These are phyloP conservation scores for Sebastes cheni DNA, from an alignment of 2,797 vertebrate genomes.

Conservation along the genomic window DNA sequence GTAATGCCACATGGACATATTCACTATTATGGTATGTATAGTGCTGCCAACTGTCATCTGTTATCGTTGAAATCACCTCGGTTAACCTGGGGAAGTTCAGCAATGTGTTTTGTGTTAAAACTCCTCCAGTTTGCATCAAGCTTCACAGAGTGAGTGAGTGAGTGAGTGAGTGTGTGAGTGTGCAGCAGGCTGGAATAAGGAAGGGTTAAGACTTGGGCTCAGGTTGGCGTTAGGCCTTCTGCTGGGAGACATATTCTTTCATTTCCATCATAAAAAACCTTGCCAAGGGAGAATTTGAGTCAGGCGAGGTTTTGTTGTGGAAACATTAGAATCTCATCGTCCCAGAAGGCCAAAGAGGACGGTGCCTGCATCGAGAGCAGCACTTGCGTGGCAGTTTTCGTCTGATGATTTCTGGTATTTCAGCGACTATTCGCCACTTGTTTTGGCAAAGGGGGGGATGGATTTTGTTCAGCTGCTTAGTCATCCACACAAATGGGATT, in stretches of 20 bases:
- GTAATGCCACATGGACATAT: not conserved
- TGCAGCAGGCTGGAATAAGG: not conserved
- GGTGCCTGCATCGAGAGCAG: conserved; percentile 16
- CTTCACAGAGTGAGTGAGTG: not conserved
- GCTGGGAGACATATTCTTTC: conserved; percentile 38
- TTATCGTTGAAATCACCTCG: not conserved
- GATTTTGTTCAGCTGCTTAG: not conserved
- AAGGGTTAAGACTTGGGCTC: not conserved
- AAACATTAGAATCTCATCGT: conserved; percentile 39
- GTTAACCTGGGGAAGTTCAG: not conserved
- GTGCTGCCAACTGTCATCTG: not conserved
- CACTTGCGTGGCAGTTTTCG: conserved; percentile 24
- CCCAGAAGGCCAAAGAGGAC: conserved; percentile 17
- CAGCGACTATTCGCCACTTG: not conserved
- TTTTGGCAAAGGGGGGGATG: not conserved
- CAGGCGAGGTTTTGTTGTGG: conserved; percentile 56
- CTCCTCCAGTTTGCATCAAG: not conserved
- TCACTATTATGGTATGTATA: not conserved
- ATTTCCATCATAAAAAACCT: conserved; percentile 51
- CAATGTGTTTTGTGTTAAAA: not conserved
- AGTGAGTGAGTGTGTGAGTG: not conserved
- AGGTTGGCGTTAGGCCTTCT: conserved; percentile 14
- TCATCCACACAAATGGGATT: not conserved
- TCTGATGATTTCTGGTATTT: not conserved
- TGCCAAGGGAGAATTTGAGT: conserved; percentile 57